Conservation (phyloP, 2,888 invertebrate genomes). For the Callimorpha dominula region DNA sequence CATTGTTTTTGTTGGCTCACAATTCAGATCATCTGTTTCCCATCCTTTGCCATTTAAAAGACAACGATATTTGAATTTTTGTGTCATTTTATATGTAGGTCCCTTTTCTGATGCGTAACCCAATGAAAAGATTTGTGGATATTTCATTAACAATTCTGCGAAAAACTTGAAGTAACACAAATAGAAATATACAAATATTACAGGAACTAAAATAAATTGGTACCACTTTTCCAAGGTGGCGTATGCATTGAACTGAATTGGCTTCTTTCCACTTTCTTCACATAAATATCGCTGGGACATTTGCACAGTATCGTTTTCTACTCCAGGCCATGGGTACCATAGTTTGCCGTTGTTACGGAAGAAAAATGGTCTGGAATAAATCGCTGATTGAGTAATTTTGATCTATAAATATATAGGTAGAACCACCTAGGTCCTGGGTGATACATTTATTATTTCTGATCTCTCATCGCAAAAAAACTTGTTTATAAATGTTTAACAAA, state of each 20-base stretch:
- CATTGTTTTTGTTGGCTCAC: conserved; percentile 47
- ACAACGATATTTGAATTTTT: conserved; percentile 58
- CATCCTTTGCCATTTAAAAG: conserved; percentile 64
- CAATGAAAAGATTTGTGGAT: conserved; percentile 60
- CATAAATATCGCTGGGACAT: conserved; percentile 65
- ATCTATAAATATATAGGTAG: no score
- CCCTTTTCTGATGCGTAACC: conserved; percentile 68
- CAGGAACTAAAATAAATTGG: conserved; percentile 61
- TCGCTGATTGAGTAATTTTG: conserved; percentile 19
- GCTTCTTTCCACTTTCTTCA: conserved; percentile 55
- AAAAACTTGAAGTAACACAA: conserved; percentile 63
- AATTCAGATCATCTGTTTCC: conserved; percentile 47
- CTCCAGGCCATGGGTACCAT: conserved; percentile 69
- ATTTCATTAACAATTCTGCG: conserved; percentile 60
- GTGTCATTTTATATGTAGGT: conserved; percentile 59
- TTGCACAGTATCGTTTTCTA: conserved; percentile 58
- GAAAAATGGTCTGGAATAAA: conserved; percentile 61
- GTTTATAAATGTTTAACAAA: no score
- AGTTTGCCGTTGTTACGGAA: conserved; percentile 57
- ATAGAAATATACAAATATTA: conserved; percentile 61
- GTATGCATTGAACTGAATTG: conserved; percentile 59
- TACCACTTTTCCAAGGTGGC: conserved; percentile 60
- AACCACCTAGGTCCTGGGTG: no score
- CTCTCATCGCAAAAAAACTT: no score
- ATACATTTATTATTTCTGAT: no score